A percentile compares a stretch with the other conserved stretches of the same genome.
Evolutionary conservation across 1,140 invertebrate species (phyloP).

Genomic region (Calliphora vicina): DNA sequence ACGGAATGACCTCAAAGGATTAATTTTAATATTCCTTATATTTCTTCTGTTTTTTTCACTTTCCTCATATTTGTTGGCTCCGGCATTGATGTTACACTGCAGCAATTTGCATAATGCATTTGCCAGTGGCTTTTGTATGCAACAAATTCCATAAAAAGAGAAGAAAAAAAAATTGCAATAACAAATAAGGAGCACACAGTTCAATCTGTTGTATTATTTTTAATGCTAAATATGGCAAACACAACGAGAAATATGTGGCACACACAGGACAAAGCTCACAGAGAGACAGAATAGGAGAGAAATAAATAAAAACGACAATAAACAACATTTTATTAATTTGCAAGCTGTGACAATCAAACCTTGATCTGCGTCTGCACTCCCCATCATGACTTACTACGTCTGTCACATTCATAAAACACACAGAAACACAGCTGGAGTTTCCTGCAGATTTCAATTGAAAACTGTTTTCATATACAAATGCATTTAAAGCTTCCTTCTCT

Average conservation of each 20-base stretch:
- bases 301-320: too few relatives aligned
- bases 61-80: not conserved
- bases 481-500: not conserved
- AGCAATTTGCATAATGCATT: constrained; percentile 21
- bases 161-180: not conserved
- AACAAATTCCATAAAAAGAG: not conserved
- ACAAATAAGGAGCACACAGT: not conserved
- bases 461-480: not conserved
- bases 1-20: not conserved
- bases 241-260: not conserved
- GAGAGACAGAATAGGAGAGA: too few relatives aligned
- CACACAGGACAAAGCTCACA: not conserved
- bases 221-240: not conserved
- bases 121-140: not conserved
- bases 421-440: constrained; percentile 4
- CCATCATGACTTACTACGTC: not conserved
- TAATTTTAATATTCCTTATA: not conserved
- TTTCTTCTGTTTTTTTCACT: not conserved
- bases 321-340: constrained; percentile 28
- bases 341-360: not conserved
- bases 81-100: constrained; percentile 14
- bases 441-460: not conserved
- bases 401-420: not conserved
- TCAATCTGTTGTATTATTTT: not conserved
- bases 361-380: not conserved